These are phyloP conservation scores for Thalpophila matura DNA, from an alignment of 2,888 invertebrate genomes.

Conservation along the genomic window DNA sequence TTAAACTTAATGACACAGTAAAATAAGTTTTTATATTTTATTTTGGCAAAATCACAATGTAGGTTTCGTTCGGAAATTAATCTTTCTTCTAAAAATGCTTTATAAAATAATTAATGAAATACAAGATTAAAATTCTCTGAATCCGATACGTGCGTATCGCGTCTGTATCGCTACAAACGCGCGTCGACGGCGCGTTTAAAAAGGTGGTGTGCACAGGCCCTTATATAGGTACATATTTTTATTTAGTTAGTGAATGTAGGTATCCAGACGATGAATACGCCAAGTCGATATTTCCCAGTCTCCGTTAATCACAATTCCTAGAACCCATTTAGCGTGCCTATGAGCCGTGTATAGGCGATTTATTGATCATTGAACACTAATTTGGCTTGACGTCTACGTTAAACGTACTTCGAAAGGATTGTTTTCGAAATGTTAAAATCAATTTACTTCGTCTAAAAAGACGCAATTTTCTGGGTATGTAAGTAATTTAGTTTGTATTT, in stretches of 20 bases:
- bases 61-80: no score
- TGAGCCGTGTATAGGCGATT: constrained; percentile 27
- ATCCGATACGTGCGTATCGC: no score
- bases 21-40: no score
- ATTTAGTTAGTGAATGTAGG: constrained; percentile 5
- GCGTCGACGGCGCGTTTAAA: no score
- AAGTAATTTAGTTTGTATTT: background rate
- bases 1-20: no score
- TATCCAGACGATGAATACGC: constrained; percentile 24
- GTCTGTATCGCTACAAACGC: no score
- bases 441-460: background rate
- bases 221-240: constrained; percentile 6
- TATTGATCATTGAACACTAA: constrained; percentile 45
- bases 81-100: no score
- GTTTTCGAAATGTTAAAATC: background rate
- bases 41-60: no score
- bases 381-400: constrained; percentile 6
- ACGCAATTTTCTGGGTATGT: background rate
- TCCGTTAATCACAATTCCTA: constrained; percentile 32
- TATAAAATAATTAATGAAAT: no score
- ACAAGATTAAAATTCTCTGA: no score
- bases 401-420: constrained; percentile 6
- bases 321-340: constrained; percentile 29
- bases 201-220: no score
- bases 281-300: constrained; percentile 13